These are phyloP conservation scores for Aphis gossypii DNA, from an alignment of 1,140 invertebrate species.

Conservation along the genomic window DNA sequence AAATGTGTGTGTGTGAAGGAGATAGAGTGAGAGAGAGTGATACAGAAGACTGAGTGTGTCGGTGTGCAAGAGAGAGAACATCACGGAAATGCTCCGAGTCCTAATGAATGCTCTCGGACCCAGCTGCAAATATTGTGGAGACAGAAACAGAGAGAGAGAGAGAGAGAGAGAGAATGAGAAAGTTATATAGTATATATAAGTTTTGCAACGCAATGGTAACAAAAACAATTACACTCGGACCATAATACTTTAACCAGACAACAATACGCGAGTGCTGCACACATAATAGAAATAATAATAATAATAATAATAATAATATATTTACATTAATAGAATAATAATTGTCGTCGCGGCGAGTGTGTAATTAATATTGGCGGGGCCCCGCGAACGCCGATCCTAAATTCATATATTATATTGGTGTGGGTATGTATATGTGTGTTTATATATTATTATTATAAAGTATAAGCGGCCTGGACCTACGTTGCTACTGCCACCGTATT, in stretches of 20 bases:
- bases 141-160: background rate
- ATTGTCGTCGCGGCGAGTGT: background rate
- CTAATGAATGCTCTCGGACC: background rate
- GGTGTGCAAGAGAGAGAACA: background rate
- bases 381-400: background rate
- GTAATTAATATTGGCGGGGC: background rate
- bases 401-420: background rate
- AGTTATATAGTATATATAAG: background rate
- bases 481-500: background rate
- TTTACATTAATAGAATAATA: slow-evolving; percentile 20
- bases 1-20: background rate
- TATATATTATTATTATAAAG: background rate
- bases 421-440: background rate
- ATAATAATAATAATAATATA: background rate
- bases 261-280: background rate
- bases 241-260: slow-evolving; percentile 10
- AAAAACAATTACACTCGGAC: slow-evolving; percentile 5
- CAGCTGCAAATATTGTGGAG: background rate
- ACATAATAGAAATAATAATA: background rate
- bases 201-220: background rate
- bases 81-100: background rate
- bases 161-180: background rate
- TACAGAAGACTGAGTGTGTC: no score
- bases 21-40: no score
- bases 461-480: background rate